A percentile compares a stretch with the other conserved stretches of the same genome.
Evolutionary conservation across 2,113 vertebrate species (phyloP).

Genomic region (Stictonetta naevosa): DNA sequence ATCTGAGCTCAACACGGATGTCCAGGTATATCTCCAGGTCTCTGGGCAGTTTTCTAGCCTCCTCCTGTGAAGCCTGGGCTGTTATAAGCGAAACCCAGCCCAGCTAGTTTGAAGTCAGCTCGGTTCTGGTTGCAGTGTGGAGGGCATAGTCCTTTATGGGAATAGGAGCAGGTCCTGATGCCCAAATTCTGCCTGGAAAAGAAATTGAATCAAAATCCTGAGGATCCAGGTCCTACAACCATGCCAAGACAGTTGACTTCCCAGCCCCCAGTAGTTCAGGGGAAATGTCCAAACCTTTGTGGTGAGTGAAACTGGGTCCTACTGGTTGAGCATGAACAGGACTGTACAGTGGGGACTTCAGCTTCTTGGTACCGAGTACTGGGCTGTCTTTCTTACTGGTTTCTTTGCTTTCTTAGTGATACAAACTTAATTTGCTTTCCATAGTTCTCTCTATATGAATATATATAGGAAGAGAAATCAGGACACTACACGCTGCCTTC

Average conservation of each 20-base stretch:
- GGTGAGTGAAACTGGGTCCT: not conserved
- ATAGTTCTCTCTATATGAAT: not conserved
- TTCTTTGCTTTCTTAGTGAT: not conserved
- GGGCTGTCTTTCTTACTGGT: not conserved
- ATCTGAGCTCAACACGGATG: not conserved
- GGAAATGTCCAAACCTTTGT: not conserved
- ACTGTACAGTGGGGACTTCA: not conserved
- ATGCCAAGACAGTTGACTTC: not conserved
- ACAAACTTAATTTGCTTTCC: not conserved
- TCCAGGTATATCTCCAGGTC: not conserved
- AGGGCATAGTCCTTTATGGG: not conserved
- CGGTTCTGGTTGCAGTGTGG: not conserved
- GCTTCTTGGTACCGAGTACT: too few relatives aligned
- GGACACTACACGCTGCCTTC: not conserved
- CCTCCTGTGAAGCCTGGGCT: not conserved
- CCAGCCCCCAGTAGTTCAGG: not conserved
- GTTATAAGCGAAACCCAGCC: not conserved
- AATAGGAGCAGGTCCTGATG: not conserved
- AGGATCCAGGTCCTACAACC: not conserved
- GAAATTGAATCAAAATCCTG: not conserved
- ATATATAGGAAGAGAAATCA: not conserved
- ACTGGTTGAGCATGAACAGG: not conserved
- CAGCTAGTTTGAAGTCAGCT: not conserved
- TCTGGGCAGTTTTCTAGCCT: not conserved
- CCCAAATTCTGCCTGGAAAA: not conserved